Base-by-base conservation (phyloP, 2,113 vertebrate genomes). In the Chelonoidis abingdonii region DNA sequence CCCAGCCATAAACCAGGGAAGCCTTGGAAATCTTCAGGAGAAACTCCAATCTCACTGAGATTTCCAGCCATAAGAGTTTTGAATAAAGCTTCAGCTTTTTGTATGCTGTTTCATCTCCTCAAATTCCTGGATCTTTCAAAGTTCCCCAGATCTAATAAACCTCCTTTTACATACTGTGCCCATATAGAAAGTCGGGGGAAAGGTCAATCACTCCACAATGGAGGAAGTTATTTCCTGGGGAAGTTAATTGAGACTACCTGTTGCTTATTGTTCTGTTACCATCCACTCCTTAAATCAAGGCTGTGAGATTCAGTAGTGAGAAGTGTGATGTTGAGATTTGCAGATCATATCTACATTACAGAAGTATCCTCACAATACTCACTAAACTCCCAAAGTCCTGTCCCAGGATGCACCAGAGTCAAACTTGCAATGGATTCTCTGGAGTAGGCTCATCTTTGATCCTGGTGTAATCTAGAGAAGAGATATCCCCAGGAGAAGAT, bases 301-400 rank as follows among this genome's bases (percentile, higher is more conserved):
- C 62, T 80, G n/a, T 5, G 10, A 62, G 21, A 4, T 5, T 47
- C 76, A 92, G 11, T 0, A 1, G 5, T 38, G 49, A 41, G 29
- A 91, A 3, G 0, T 0, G 3, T 1, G 2, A 84, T 79, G 44
- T 79, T 80, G 35, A 35, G 49, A 78, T 1, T 83, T 62, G 21
- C 76, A 84, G 72, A 49, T 12, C 38, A 86, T 69, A 21, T 0
- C 0, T 10, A 31, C 72, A 44, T n/a, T 56, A n/a, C 14, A 83
- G 59, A 82, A 8, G 10, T 0, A 0, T 3, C 4, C 6, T 57
- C 10, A 0, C 2, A 1, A 24, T 25, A 44, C 24, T 6, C 75
- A 72, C 41, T 78, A 78, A 78, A 72, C 65, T 13, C 27, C 76
- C 5, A 3, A 62, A 86, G 13, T 16, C 57, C 8, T 88, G 13